Evolutionary conservation across 2,797 vertebrate genomes (phyloP), one percentile per base, ranked within the genome.

Genomic region (Sibirionetta formosa): DNA sequence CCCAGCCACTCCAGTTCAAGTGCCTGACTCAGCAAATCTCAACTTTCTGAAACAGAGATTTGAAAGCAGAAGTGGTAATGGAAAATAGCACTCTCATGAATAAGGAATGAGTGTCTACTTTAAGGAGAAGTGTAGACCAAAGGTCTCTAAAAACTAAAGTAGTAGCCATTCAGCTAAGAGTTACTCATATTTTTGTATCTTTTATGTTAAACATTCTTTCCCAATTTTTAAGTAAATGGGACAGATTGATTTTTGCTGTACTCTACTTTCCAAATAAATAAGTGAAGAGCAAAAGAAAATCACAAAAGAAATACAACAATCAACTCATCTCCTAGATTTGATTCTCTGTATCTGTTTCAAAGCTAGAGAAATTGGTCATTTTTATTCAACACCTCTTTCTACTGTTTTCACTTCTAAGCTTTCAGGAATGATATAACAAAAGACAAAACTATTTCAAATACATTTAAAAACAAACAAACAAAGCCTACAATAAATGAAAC

Each of bases 71-170:
- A 83, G 31, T 0, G 0, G 24, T 18, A 57, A 76, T 53, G 58
- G 69, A 79, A 93, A 96, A 83, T 26, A 65, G 53, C 69, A 63
- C 33, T 35, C 26, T 72, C 77, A 93, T 89, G 79, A 95, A 96
- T 97, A 95, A 93, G 19, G 38, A 91, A 96, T 89, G 35, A 86
- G 22, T 61, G 57, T 11, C 69, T 91, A 81, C 85, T 93, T 95
- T 91, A 92, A 96, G 70, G 38, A 75, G 42, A 42, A 75, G 61
- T 78, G 75, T 72, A 82, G 53, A 76, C 26, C 36, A 79, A 76
- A 54, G 38, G 63, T 93, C 82, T 91, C 89, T 82, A 48, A 93
- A 90, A 76, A 44, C 42, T 80, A 24, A 69, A 57, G 65, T 20
- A 91, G 44, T 22, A 70, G 63, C 38, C 38, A 57, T 57, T 77